Base-by-base conservation (phyloP, 2,113 vertebrate species). In the Podiceps cristatus region DNA sequence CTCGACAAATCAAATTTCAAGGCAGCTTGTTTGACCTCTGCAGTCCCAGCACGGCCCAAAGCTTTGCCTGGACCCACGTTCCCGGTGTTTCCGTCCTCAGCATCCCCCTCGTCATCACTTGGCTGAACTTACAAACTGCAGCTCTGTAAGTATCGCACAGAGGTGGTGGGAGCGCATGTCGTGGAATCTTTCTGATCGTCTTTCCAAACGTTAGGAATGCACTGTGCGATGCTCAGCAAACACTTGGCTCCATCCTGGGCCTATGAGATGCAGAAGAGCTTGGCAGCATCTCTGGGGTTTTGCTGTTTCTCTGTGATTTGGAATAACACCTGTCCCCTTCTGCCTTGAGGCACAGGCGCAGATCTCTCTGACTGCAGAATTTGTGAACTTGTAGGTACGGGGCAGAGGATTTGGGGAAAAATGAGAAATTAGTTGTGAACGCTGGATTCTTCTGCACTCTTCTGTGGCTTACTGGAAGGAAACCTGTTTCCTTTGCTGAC, bases 1-100 rank as follows among this genome's bases (percentile, higher is more conserved):
- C 98, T 84, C 97, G 15, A 91, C 98, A 98, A 98, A 97, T 98
- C 86, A 97, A 96, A 68, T 98, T 99, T 95, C 98, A 98, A 96
- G 98, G 98, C 69, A 98, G 98, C 91, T 95, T 99, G 93, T 98
- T 98, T 1, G 97, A 99, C 86, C 97, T 98, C 93, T 98, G 98
- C 94, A 98, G 97, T 94, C 92, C 97, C 78, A 96, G 96, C 89
- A 33, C 74, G 68, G 63, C 97, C 59, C 94, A 87, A 28, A 96
- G 87, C 89, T 90, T 40, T 86, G 94, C 90, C 75, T 90, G 95
- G 74, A 73, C 19, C 29, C 86, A 0, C 0, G 4, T 96, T 75
- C 95, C 97, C 53, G 76, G 84, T 0, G 2, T 90, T 59, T 96
- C 88, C 14, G 11, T 93, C 64, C 81, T 98, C 4, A 11, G 93